Base-by-base conservation (phyloP, 2,888 invertebrate species). In the Pterostichus madidus region DNA sequence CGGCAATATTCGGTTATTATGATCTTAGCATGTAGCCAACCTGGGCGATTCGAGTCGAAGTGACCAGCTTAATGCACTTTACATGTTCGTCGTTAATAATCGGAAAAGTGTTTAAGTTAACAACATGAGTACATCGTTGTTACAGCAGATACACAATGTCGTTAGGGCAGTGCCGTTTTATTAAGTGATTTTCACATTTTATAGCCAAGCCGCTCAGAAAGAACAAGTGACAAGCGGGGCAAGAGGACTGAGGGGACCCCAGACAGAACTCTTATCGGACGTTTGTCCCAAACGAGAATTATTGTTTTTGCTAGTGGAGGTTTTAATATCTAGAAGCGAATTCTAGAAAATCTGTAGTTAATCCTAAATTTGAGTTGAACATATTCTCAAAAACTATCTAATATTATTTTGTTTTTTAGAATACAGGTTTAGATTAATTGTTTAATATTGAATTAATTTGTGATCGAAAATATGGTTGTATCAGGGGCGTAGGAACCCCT, bases 21-120 rank as follows among this genome's bases (percentile, higher is more conserved):
- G 52, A 83, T 84, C 84, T 85, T 84, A 77, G 76, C 85, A 83
- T 83, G 85, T 59, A 24, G 46, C n/a, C 76, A 83, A 84, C 83
- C 75, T 71, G 84, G 81, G 82, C 81, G 87, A 86, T 86, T 87
- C 86, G 86, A 86, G 86, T 86, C 86, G 87, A 85, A 85, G 86
- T 87, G 87, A 87, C 86, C 86, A 84, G 85, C 85, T 88, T 89
- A 89, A 89, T 89, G 89, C 89, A 86, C 88, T 89, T 89, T 89
- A 87, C 89, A 87, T 89, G 89, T 89, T 87, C 85, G 86, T 86
- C 88, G 88, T 89, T 89, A 88, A 89, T 88, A 89, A 89, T 89
- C 89, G 87, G 86, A 53, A 86, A 86, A 88, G 88, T 88, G 88
- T 89, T 89, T 89, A 89, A 87, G 87, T 88, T 89, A 88, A 89